Percentiles rank a stretch among this genome's conserved stretches.
These are phyloP conservation scores for Cylloceria caligata DNA, from an alignment of 2,888 invertebrate genomes.

Conservation along the genomic window DNA sequence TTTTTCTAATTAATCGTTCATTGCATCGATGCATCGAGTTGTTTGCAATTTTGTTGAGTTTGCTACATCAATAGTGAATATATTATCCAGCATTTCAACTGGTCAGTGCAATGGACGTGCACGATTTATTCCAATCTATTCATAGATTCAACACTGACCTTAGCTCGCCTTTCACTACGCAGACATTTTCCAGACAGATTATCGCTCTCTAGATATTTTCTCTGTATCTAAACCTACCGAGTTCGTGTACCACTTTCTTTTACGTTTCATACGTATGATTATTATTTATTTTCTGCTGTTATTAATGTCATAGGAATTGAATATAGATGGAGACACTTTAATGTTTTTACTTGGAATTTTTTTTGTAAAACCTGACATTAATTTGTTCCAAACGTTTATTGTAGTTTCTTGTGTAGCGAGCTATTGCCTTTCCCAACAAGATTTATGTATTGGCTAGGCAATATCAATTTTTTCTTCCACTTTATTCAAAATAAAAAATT, in stretches of 20 bases:
- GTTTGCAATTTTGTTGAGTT: neutral
- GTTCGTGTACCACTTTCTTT: neutral
- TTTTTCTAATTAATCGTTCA: conserved; percentile 7
- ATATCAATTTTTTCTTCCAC: neutral
- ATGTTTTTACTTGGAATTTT: neutral
- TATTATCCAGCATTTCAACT: conserved; percentile 11
- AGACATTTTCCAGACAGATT: conserved; percentile 15
- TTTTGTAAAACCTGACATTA: neutral
- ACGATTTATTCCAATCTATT: conserved; percentile 42
- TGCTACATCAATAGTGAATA: neutral
- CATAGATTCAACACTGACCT: conserved; percentile 37
- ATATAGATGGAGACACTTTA: neutral
- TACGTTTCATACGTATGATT: neutral
- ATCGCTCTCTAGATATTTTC: conserved; percentile 23
- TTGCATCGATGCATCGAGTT: neutral
- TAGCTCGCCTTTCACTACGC: conserved; percentile 43
- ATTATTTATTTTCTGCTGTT: neutral
- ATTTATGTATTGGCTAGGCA: neutral
- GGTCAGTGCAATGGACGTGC: conserved; percentile 2
- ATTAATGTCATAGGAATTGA: neutral
- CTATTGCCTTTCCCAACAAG: neutral
- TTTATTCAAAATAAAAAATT: neutral
- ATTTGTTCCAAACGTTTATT: neutral
- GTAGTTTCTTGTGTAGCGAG: neutral
- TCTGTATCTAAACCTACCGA: conserved; percentile 3